These are phyloP conservation scores for Mungos mungo DNA, from an alignment of 2,113 vertebrate species.

Conservation along the genomic window DNA sequence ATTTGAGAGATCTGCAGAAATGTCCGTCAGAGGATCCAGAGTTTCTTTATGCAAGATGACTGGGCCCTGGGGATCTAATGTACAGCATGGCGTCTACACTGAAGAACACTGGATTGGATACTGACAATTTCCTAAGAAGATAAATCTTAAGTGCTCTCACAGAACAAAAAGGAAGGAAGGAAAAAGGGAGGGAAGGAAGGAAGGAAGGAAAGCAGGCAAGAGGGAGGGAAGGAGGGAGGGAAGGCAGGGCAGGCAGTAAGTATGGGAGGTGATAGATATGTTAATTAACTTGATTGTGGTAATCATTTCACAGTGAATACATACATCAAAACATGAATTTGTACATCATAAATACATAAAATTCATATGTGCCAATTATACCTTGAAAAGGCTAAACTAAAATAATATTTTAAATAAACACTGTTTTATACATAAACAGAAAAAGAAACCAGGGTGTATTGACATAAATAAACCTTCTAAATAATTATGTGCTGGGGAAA, in stretches of 20 bases:
- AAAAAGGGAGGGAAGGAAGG: not conserved
- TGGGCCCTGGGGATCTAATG: not conserved
- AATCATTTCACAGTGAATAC: not conserved
- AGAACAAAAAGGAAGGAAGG: not conserved
- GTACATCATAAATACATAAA: not conserved
- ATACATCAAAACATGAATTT: not conserved
- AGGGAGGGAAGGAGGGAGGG: not conserved
- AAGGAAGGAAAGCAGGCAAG: not conserved
- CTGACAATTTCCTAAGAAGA: not conserved
- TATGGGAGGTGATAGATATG: not conserved
- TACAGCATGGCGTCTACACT: fast-evolving
- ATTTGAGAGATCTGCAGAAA: not conserved
- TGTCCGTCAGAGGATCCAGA: not conserved
- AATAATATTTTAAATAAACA: not conserved
- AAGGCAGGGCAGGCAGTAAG: not conserved
- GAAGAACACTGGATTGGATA: not conserved
- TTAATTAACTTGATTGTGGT: not conserved
- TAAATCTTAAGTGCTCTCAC: not conserved
- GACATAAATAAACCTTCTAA: not conserved
- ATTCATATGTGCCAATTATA: not conserved
- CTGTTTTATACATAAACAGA: not conserved
- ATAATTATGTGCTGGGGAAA: not conserved
- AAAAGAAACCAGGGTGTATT: not conserved
- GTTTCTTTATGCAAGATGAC: not conserved
- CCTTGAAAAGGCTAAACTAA: not conserved